Base-by-base conservation (phyloP, 1,140 invertebrate genomes). In the Drosophila fuyamai region DNA sequence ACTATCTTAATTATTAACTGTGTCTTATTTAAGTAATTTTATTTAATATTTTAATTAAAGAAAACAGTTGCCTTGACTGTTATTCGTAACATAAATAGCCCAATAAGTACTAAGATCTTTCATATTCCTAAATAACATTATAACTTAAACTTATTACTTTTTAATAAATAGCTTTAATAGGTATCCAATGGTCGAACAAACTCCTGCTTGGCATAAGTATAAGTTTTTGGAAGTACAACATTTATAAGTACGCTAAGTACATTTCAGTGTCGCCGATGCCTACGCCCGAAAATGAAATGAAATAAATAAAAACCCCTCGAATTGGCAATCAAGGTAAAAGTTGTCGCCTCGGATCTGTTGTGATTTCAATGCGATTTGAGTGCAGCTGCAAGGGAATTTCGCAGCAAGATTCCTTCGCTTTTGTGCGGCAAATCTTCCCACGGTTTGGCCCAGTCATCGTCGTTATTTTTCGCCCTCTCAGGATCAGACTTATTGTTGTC, bases 361-460 rank as follows among this genome's bases (percentile, higher is more conserved):
- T 67, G 63, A 53, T 71, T 72, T 71, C 55, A 78, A 60, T 68
- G 65, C 47, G 47, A 66, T 14, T 68, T 46, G 65, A 66, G 47
- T 68, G 86, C 86, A 88, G 88, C 89, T 91, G 83, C 83, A 76
- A 36, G 46, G 74, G 71, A 84, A 85, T 85, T 67, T 84, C 57
- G 41, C 53, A 67, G 66, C 32, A 1, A 58, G 65, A 86, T 79
- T 70, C 76, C 60, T 47, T 46, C 7, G 48, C 67, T 61, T 76
- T 90, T 88, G 84, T 89, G 54, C 50, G 65, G 59, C 43, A 79
- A 91, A 91, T 91, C 83, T 91, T 91, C 88, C 88, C 88, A 91
- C 88, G 88, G 88, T 88, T 73, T 75, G 59, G 76, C 72, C 82
- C 66, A 79, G 75, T 78, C 79, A 73, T 81, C 79, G 67, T 65